A percentile compares a stretch with the other conserved stretches of the same genome.
Conservation (phyloP, 2,888 invertebrate species). For the Tetramorium bicarinatum region DNA sequence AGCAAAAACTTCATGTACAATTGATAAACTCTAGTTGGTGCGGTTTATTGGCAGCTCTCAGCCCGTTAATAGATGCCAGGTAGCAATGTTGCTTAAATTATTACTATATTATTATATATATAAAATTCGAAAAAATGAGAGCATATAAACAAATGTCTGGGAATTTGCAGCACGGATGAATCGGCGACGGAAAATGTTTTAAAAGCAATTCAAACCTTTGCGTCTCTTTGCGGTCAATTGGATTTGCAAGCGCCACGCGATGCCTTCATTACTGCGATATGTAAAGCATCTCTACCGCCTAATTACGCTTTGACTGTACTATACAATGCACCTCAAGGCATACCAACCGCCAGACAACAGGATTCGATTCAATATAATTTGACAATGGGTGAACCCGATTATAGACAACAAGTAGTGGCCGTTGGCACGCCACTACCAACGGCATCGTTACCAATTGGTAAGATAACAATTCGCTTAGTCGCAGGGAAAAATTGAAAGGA, state of each 20-base stretch:
- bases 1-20: slow-evolving; percentile 89
- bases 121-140: neutral
- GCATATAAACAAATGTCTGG: slow-evolving; percentile 35
- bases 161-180: slow-evolving; percentile 93
- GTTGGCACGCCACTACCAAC: slow-evolving; percentile 98
- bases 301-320: slow-evolving; percentile 97
- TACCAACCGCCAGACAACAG: slow-evolving; percentile 84
- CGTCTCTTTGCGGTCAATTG: slow-evolving; percentile 95
- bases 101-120: slow-evolving; percentile 35
- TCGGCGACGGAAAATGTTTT: slow-evolving; percentile 96
- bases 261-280: slow-evolving; percentile 97
- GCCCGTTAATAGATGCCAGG: slow-evolving; percentile 96
- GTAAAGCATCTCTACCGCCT: slow-evolving; percentile 98
- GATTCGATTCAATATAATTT: slow-evolving; percentile 83
- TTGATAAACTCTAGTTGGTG: slow-evolving; percentile 98
- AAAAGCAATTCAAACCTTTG: slow-evolving; percentile 96
- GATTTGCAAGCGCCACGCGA: slow-evolving; percentile 94
- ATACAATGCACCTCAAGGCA: slow-evolving; percentile 89
- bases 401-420: slow-evolving; percentile 97
- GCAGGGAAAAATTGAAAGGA: too few species aligned
- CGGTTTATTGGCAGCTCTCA: slow-evolving; percentile 96
- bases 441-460: slow-evolving; percentile 91
- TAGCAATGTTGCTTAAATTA: slow-evolving; percentile 75
- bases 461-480: neutral
- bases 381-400: slow-evolving; percentile 90